Conservation (phyloP, 2,113 vertebrate genomes). For the Sebastes fasciatus region DNA sequence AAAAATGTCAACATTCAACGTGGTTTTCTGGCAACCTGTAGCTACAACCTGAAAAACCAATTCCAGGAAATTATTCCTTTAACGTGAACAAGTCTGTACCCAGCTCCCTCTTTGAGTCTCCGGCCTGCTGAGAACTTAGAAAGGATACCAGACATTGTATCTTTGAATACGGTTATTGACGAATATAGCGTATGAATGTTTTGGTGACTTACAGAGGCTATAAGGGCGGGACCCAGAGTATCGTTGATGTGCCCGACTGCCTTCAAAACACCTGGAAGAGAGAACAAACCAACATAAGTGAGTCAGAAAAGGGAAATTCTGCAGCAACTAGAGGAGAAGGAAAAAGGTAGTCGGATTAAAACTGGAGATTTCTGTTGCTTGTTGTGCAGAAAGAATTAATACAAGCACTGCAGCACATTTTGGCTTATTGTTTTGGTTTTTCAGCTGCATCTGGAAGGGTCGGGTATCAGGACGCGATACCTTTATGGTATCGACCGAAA, state of each 20-base stretch:
- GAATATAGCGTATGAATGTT: neutral
- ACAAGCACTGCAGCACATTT: neutral
- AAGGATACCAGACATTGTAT: neutral
- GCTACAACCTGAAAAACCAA: no score
- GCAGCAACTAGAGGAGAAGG: neutral
- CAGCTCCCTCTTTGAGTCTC: neutral
- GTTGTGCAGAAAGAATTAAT: neutral
- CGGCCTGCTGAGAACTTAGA: neutral
- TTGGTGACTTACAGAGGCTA: slow-evolving; percentile 89
- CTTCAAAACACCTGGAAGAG: slow-evolving; percentile 83
- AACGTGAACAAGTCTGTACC: neutral
- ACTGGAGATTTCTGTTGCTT: neutral
- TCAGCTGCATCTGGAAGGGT: neutral
- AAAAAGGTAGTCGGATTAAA: neutral
- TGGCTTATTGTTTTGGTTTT: neutral
- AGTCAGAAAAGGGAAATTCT: neutral
- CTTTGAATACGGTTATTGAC: neutral
- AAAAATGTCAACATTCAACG: no score
- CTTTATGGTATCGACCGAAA: no score
- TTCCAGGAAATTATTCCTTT: no score
- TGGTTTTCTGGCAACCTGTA: no score
- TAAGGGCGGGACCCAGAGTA: slow-evolving; percentile 90
- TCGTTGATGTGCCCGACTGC: slow-evolving; percentile 96
- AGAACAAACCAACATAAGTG: neutral
- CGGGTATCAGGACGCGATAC: no score